phyloP scores from a whole-genome alignment of 2,797 vertebrate genomes.

The Hoplostethus atlanticus region DNA sequence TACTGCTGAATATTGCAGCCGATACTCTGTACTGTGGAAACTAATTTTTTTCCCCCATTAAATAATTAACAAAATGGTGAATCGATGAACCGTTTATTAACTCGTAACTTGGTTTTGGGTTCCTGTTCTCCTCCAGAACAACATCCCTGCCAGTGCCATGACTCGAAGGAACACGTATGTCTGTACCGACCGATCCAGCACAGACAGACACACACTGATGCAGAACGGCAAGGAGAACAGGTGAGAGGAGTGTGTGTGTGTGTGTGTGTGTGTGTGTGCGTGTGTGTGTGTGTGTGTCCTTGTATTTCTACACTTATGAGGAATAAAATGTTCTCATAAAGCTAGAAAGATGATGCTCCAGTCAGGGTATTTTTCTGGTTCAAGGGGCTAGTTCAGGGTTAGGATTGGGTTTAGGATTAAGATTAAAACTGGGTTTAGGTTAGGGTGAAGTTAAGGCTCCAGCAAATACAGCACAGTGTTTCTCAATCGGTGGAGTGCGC shows the following conservation, averaged over 20 bases:
- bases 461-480: too few species aligned
- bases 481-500: too few species aligned
- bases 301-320: not conserved
- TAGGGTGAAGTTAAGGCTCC: too few species aligned
- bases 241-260: constrained; percentile 65
- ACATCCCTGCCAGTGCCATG: constrained; percentile 92
- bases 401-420: too few species aligned
- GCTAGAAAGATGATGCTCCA: too few species aligned
- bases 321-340: too few species aligned
- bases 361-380: too few species aligned
- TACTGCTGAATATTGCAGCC: too few species aligned
- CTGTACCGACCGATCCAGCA: constrained; percentile 89
- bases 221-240: constrained; percentile 96
- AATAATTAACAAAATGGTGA: not conserved
- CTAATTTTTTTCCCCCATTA: not conserved
- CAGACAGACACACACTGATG: constrained; percentile 88
- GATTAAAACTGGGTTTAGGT: not conserved
- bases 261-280: constrained; percentile 11
- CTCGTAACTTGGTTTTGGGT: not conserved
- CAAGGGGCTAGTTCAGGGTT: too few species aligned
- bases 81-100: not conserved
- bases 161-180: constrained; percentile 94
- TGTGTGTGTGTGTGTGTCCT: not conserved
- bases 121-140: constrained; percentile 82
- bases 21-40: too few species aligned